Evolutionary conservation across 64 coral and sea anemone species (phyloP).

Genomic region (Pocillopora verrucosa): DNA sequence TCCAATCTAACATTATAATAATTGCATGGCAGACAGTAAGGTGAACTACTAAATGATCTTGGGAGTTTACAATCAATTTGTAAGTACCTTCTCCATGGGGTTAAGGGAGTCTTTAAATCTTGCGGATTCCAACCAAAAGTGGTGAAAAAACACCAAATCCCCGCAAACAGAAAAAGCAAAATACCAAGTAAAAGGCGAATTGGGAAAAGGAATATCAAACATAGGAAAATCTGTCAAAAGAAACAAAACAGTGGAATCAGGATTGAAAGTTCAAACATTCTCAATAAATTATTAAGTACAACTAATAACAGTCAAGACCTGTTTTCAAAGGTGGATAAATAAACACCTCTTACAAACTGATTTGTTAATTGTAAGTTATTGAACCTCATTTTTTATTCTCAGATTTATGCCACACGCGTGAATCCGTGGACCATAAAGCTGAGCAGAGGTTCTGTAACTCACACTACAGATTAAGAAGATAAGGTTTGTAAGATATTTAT

Average conservation of each 20-base stretch:
- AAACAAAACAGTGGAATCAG: background rate
- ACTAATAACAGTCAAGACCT: too few species aligned
- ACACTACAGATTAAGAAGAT: too few species aligned
- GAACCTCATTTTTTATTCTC: too few species aligned
- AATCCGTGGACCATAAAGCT: too few species aligned
- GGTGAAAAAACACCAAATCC: background rate
- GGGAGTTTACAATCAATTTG: background rate
- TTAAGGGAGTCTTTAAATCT: slow-evolving; percentile 44
- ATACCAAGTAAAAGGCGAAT: slow-evolving; percentile 35
- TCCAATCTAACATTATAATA: too few species aligned
- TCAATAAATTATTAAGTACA: background rate
- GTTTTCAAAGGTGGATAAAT: too few species aligned
- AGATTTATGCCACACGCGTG: too few species aligned
- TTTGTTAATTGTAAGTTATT: too few species aligned
- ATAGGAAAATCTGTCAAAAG: slow-evolving; percentile 33
- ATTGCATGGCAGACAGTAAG: too few species aligned
- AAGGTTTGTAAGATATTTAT: too few species aligned
- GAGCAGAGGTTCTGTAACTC: too few species aligned
- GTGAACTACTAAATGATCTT: too few species aligned
- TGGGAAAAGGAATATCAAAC: slow-evolving; percentile 54
- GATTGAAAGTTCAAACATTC: background rate
- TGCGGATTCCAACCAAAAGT: slow-evolving; percentile 8
- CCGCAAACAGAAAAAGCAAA: slow-evolving; percentile 14
- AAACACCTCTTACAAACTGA: background rate
- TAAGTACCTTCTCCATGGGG: slow-evolving; percentile 58